These are phyloP conservation scores for Athene cunicularia DNA, from an alignment of 2,113 vertebrate genomes.

Conservation along the genomic window DNA sequence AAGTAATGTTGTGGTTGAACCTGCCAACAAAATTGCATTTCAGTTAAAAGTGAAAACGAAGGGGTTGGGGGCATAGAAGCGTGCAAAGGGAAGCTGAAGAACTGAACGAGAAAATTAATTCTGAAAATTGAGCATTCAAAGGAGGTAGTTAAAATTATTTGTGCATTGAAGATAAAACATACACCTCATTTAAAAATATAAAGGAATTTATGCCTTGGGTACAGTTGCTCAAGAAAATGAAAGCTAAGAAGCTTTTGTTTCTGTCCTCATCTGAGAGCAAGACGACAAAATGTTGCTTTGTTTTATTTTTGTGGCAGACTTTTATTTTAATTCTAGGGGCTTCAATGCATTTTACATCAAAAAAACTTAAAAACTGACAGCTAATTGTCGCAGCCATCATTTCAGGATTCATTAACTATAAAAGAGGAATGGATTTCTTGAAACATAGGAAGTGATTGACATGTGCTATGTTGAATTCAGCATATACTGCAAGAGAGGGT, in stretches of 20 bases:
- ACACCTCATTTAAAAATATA: neutral
- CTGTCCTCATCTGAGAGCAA: neutral
- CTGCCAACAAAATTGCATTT: neutral
- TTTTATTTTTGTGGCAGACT: neutral
- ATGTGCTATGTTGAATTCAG: neutral
- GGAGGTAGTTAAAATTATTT: neutral
- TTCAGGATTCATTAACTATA: neutral
- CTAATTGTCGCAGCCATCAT: neutral
- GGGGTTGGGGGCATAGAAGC: neutral
- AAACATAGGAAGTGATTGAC: neutral
- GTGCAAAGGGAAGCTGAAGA: fast-evolving
- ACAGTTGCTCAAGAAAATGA: neutral
- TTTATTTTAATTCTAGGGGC: neutral
- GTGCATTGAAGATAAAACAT: neutral
- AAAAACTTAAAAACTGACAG: slow-evolving; percentile 18
- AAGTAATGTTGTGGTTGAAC: neutral
- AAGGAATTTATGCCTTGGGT: neutral
- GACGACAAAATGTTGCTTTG: neutral
- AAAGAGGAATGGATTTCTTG: neutral
- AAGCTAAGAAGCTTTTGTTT: neutral
- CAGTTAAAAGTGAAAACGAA: neutral
- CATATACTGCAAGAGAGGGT: neutral
- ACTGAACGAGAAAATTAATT: neutral
- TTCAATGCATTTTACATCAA: neutral
- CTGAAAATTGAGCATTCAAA: neutral